Conservation (phyloP, 2,888 invertebrate genomes). For the Sipha maydis region DNA sequence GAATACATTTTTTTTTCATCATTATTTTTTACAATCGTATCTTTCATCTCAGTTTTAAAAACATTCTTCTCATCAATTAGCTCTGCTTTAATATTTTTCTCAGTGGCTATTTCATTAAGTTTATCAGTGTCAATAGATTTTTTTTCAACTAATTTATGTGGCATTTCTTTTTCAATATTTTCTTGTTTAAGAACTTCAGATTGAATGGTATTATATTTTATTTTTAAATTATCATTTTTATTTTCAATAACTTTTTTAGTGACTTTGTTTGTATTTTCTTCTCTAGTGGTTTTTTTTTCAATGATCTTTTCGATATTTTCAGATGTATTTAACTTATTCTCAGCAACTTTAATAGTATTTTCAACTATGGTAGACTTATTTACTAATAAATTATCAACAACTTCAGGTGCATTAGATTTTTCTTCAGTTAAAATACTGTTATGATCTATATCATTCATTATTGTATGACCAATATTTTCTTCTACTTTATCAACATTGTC, state of each 20-base stretch:
- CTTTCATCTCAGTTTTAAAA: not conserved
- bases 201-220: not conserved
- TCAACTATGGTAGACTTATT: not conserved
- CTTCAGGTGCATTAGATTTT: not conserved
- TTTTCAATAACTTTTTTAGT: not conserved
- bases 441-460: not conserved
- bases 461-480: not conserved
- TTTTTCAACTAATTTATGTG: not conserved
- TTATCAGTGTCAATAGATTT: not conserved
- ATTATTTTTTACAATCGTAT: not conserved
- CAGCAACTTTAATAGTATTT: not conserved
- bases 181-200: not conserved
- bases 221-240: not conserved
- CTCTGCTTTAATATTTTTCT: not conserved
- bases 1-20: not conserved
- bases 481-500: not conserved
- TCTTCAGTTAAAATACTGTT: not conserved
- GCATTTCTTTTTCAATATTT: not conserved
- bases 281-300: not conserved
- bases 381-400: not conserved
- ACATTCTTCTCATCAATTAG: not conserved
- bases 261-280: not conserved
- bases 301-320: not conserved
- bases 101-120: not conserved
- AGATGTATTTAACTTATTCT: not conserved